Evolutionary conservation across 2,888 invertebrate genomes (phyloP).

Genomic region (Chrysodeixis includens): DNA sequence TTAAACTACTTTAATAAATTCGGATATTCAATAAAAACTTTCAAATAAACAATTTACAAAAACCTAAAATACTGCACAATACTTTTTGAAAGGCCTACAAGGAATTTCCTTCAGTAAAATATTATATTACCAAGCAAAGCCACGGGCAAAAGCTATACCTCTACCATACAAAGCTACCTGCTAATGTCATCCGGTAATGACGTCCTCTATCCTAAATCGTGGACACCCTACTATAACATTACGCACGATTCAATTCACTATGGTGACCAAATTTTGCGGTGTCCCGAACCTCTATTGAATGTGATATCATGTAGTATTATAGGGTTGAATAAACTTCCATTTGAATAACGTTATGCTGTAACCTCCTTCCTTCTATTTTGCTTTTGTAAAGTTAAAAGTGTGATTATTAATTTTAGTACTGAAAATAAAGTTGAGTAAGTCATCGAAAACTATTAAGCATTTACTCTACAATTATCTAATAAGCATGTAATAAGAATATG

Average conservation of each 20-base stretch:
- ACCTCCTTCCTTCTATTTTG: slow-evolving; percentile 68
- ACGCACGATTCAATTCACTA: slow-evolving; percentile 78
- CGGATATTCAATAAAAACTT: too few relatives aligned
- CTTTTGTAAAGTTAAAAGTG: too few relatives aligned
- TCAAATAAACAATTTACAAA: too few relatives aligned
- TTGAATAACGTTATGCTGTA: slow-evolving; percentile 69
- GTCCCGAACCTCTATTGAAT: slow-evolving; percentile 79
- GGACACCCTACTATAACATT: slow-evolving; percentile 64
- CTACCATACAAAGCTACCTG: slow-evolving; percentile 19
- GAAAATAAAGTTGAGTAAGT: too few relatives aligned
- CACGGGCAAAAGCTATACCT: background rate
- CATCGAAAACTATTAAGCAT: too few relatives aligned
- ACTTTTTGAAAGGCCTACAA: too few relatives aligned
- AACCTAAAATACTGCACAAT: too few relatives aligned
- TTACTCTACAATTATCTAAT: too few relatives aligned
- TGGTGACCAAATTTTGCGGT: slow-evolving; percentile 85
- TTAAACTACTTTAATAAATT: too few relatives aligned
- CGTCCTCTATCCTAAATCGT: slow-evolving; percentile 29
- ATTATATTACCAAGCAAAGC: background rate
- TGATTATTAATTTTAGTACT: too few relatives aligned
- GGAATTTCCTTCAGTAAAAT: too few relatives aligned
- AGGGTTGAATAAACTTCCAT: slow-evolving; percentile 72
- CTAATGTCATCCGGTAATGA: slow-evolving; percentile 47
- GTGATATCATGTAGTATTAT: slow-evolving; percentile 66
- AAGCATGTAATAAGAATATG: too few relatives aligned